Evolutionary conservation across 2,113 vertebrate species (phyloP), one percentile per base, ranked within the genome.

Genomic region (Suricata suricatta): DNA sequence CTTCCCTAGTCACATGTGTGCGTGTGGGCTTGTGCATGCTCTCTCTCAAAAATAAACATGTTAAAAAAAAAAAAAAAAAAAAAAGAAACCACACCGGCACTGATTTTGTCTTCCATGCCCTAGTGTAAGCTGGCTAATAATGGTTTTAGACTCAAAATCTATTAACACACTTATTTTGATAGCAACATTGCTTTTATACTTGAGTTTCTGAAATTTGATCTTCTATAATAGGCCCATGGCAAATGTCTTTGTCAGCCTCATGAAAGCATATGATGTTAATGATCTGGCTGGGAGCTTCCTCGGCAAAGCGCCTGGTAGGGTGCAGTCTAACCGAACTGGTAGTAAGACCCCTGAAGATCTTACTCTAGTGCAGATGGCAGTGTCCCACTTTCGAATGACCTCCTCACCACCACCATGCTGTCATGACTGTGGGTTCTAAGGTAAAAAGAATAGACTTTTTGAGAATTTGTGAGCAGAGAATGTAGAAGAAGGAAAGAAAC

Each of bases 201-300:
- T 84, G 52, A 93, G 72, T 52, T 93, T 97, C 76, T 77, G 76
- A 93, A 94, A 79, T 25, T 16, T 57, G 71, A 54, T 89, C 77
- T 92, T 94, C 95, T 90, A 35, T 23, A 72, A 25, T 23, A 68
- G 60, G 52, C 25, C 41, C 2, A 3, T 74, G 79, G 50, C 80
- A 84, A 31, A 17, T 71, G 29, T 92, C 64, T 88, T 86, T 71
- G 25, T 31, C 25, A 60, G 44, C 31, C 3, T 72, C 12, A 0
- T 66, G 54, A 57, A 87, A 31, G 15, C 19, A 12, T 17, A 14
- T 64, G 83, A 3, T 52, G 31, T 57, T 21, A 52, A 71, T 33
- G 7, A n/a, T 10, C 21, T 16, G 44, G 52, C 66, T 64, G 35
- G 66, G 47, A 44, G 27, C 17, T 25, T 11, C 29, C 68, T 71